Evolutionary conservation across 2,888 invertebrate species (phyloP), one percentile per base, ranked within the genome.

Genomic region (Liodrosophila aerea): DNA sequence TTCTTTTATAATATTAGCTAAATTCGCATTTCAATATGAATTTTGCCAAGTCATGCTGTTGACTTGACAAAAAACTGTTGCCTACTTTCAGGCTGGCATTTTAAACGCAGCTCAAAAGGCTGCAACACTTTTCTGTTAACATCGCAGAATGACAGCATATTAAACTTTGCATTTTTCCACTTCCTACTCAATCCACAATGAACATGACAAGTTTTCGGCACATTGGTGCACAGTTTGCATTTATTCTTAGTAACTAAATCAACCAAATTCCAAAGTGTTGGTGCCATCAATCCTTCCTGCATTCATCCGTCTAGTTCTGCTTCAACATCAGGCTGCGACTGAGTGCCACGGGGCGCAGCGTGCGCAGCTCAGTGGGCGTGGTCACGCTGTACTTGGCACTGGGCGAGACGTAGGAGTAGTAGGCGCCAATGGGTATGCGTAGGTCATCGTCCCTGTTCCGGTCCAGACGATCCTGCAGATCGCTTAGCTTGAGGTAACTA

Each of bases 381-480:
- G 86, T 76, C 29, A 88, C 82, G 11, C 88, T 89, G 44, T 87
- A 89, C 34, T 86, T 86, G 46, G 84, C 77, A 51, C 50, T 76
- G 46, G 89, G 88, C 12, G 86, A 77, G 7, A 80, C 57, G 22
- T 89, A 83, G 1, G 87, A 83, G 7, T 88, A 83, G 44, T 89
- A 89, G 27, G 89, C 76, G 16, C 84, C 70, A 0, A 86, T 67
- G 2, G 89, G 89, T 3, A 87, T 68, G 2, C 85, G 86, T 31
- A 88, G 46, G 1, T 80, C 70, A 29, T 73, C 70, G 33, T 22
- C 22, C 5, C 67, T 57, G 7, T 63, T 39, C 8, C 73, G 65
- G 9, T 50, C 61, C 36, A 45, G 41, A 9, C 49, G 67, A 22
- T 67, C 56, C 16, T 67, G 62, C 15, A 64, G 70, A 34, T 85